phyloP scores from a whole-genome alignment of 2,888 invertebrate species.

The Perdita meconis region DNA sequence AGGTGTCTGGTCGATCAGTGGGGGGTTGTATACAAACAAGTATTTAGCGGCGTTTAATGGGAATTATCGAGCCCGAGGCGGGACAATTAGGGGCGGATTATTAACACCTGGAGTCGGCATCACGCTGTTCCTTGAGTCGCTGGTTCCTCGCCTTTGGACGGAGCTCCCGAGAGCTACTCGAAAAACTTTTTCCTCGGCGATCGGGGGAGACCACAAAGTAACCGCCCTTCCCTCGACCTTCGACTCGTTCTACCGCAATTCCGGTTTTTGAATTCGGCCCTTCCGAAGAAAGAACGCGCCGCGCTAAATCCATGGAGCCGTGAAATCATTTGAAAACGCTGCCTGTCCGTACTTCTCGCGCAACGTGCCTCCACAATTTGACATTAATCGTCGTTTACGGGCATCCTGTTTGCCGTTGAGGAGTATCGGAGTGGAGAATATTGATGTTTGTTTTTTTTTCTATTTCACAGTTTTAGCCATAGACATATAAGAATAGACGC shows the following conservation, averaged over 20 bases:
- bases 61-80: constrained; percentile 75
- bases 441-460: too few relatives aligned
- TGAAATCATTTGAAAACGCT: constrained; percentile 67
- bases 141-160: constrained; percentile 59
- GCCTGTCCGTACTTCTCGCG: constrained; percentile 14
- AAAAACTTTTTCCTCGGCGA: constrained; percentile 31
- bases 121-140: constrained; percentile 78
- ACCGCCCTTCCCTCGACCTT: constrained; percentile 57
- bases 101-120: constrained; percentile 82
- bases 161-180: constrained; percentile 28
- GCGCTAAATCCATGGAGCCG: constrained; percentile 60
- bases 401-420: background rate
- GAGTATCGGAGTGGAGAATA: background rate
- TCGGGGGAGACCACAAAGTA: constrained; percentile 50
- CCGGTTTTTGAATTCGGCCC: constrained; percentile 74
- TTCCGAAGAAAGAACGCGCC: constrained; percentile 43
- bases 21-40: constrained; percentile 82
- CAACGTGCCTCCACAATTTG: background rate
- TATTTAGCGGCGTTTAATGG: constrained; percentile 82
- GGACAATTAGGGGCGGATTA: constrained; percentile 83
- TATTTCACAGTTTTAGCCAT: too few relatives aligned
- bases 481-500: too few relatives aligned
- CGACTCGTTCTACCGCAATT: constrained; percentile 78
- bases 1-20: constrained; percentile 69
- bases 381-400: constrained; percentile 27